phyloP scores from a whole-genome alignment of 2,888 invertebrate species.

The Rhopalosiphum nymphaeae region DNA sequence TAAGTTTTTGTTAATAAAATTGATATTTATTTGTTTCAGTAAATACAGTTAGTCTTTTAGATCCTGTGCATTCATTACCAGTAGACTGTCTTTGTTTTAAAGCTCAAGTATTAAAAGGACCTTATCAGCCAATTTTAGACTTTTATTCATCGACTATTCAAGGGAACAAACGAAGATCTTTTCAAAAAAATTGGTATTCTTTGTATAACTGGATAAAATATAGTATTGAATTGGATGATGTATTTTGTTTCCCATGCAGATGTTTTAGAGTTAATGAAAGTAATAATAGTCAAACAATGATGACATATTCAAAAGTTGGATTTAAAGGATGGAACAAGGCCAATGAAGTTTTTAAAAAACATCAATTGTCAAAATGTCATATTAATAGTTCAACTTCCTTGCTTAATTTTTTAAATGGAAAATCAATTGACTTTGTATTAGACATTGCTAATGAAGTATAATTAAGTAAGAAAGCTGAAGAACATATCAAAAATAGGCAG shows the following conservation, averaged over 20 bases:
- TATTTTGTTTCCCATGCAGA: not conserved
- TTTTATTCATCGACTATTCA: not conserved
- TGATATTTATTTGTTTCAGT: no score
- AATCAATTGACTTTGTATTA: not conserved
- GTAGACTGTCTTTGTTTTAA: no score
- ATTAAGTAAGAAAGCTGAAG: not conserved
- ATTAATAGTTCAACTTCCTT: not conserved
- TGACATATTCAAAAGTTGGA: not conserved
- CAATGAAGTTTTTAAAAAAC: not conserved
- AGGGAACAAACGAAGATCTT: not conserved
- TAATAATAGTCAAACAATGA: not conserved
- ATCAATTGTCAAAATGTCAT: no score
- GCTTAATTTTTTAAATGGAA: not conserved
- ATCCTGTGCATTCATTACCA: no score
- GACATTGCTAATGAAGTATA: not conserved
- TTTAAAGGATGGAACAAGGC: not conserved
- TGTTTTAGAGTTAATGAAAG: not conserved
- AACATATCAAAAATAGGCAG: not conserved
- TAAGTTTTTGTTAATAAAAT: no score
- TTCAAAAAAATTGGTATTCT: not conserved
- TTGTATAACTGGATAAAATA: slow-evolving; percentile 5
- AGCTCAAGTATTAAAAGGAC: not conserved
- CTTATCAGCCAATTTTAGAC: not conserved
- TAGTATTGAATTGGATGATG: not conserved
- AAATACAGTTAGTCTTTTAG: no score